Conservation (phyloP, 1,140 invertebrate species). For the Drosophila grimshawi region DNA sequence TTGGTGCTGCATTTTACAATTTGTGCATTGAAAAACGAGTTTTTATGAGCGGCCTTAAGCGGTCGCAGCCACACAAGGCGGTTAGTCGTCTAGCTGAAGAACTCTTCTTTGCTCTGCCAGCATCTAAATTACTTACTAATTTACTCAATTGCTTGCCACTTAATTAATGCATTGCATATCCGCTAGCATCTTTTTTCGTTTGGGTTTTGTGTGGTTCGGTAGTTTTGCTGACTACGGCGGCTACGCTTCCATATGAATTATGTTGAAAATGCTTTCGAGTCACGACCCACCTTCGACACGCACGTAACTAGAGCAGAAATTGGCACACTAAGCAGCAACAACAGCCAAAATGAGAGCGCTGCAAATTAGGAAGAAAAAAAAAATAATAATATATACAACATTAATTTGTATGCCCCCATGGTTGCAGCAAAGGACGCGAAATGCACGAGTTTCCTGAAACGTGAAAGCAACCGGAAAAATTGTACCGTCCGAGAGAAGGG, state of each 20-base stretch:
- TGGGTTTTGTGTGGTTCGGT: slow-evolving; percentile 1
- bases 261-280: slow-evolving; percentile 64
- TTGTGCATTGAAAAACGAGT: slow-evolving; percentile 26
- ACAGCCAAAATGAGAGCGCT: background rate
- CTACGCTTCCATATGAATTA: slow-evolving; percentile 54
- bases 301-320: slow-evolving; percentile 74
- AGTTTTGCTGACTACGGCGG: too few relatives aligned
- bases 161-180: slow-evolving; percentile 70
- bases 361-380: slow-evolving; percentile 26
- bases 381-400: slow-evolving; percentile 63
- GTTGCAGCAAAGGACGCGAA: slow-evolving; percentile 55
- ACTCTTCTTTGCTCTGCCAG: background rate
- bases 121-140: background rate
- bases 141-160: slow-evolving; percentile 27
- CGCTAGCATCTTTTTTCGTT: slow-evolving; percentile 21
- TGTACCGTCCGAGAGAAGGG: slow-evolving; percentile 43
- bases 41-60: slow-evolving; percentile 1
- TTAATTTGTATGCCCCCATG: slow-evolving; percentile 63
- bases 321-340: slow-evolving; percentile 60
- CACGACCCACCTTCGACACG: slow-evolving; percentile 28
- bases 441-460: slow-evolving; percentile 71
- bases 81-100: background rate
- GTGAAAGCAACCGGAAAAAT: slow-evolving; percentile 77
- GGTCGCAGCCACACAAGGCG: background rate
- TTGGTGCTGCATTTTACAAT: slow-evolving; percentile 2